These are phyloP conservation scores for Liparis tanakae DNA, from an alignment of 2,797 vertebrate species.

Conservation along the genomic window DNA sequence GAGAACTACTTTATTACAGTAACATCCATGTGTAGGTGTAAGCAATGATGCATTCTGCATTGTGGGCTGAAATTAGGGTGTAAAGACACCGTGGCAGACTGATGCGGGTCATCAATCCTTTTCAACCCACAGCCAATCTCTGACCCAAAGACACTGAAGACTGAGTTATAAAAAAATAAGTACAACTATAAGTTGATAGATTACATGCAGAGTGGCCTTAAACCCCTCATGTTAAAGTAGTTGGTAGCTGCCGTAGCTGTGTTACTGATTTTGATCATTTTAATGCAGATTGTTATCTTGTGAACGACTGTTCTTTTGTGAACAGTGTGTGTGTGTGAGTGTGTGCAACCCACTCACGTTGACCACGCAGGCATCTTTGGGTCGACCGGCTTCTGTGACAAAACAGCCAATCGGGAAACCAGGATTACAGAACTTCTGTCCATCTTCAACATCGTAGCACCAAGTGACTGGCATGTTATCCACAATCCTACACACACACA, in stretches of 20 bases:
- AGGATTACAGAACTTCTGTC: slow-evolving; percentile 93
- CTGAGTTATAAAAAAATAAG: too few species aligned
- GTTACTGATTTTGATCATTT: background rate
- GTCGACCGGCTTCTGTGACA: slow-evolving; percentile 86
- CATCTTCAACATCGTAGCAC: slow-evolving; percentile 94
- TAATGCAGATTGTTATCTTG: background rate
- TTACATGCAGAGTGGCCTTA: too few species aligned
- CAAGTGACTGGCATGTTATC: slow-evolving; percentile 97
- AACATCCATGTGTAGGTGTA: too few species aligned
- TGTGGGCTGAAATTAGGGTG: too few species aligned
- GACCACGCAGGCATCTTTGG: slow-evolving; percentile 94
- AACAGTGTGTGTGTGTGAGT: background rate
- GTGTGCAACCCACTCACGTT: slow-evolving; percentile 81
- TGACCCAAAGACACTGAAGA: too few species aligned
- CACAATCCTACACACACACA: slow-evolving; percentile 84
- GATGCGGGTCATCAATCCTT: too few species aligned
- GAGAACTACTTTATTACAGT: too few species aligned
- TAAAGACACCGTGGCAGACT: too few species aligned
- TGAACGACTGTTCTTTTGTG: background rate
- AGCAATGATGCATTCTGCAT: too few species aligned
- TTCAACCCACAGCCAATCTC: too few species aligned
- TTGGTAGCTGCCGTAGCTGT: background rate
- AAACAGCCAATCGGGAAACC: slow-evolving; percentile 95
- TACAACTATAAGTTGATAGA: too few species aligned
- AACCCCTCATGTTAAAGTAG: background rate